Conservation (phyloP, 1,140 invertebrate genomes). For the Meloidogyne floridensis region DNA sequence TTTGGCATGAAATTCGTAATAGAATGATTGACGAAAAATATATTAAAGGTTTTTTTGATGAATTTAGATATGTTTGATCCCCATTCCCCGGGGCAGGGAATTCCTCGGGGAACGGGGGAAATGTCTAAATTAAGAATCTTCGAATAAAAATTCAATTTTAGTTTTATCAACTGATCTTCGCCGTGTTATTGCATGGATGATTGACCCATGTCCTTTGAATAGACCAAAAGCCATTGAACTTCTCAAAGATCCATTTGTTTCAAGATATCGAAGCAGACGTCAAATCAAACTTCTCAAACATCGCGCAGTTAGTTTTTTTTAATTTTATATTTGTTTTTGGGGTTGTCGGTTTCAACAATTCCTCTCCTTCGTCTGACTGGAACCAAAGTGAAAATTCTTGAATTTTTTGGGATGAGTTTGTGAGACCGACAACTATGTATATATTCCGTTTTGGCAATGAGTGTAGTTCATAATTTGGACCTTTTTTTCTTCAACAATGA, state of each 20-base stretch:
- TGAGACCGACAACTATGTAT: too few relatives aligned
- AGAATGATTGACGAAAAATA: conserved; percentile 42
- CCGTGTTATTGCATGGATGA: conserved; percentile 39
- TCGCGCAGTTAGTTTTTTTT: conserved; percentile 11
- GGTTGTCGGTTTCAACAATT: too few relatives aligned
- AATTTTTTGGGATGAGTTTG: too few relatives aligned
- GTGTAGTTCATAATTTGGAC: neutral
- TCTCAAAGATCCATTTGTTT: conserved; percentile 27
- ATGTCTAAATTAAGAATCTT: conserved; percentile 12
- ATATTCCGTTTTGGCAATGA: neutral
- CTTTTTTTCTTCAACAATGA: neutral
- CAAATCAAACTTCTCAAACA: conserved; percentile 22
- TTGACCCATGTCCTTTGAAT: conserved; percentile 33
- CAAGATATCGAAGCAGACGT: conserved; percentile 11
- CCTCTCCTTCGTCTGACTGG: too few relatives aligned
- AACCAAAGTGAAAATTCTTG: too few relatives aligned
- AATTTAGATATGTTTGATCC: neutral
- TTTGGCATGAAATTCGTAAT: conserved; percentile 75
- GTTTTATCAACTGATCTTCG: conserved; percentile 35
- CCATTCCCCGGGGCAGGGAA: too few relatives aligned
- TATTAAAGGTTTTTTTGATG: conserved; percentile 22
- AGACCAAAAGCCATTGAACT: conserved; percentile 39
- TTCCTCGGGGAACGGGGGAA: too few relatives aligned
- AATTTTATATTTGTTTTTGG: neutral
- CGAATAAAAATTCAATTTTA: neutral